Conservation (phyloP, 2,888 invertebrate genomes). For the Gymnoscelis rufifasciata region DNA sequence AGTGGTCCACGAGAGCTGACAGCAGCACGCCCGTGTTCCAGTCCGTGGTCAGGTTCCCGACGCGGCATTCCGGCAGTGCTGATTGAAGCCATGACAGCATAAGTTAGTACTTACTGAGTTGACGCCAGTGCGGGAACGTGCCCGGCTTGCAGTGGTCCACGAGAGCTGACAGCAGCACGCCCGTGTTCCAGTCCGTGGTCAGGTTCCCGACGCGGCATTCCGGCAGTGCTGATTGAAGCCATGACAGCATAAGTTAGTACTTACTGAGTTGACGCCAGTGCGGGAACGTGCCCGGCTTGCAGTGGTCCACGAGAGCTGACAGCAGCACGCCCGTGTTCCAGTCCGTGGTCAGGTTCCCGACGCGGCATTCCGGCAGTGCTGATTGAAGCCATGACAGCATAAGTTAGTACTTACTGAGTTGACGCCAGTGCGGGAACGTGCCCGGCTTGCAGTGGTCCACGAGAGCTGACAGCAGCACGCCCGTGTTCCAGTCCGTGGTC, state of each 20-base stretch:
- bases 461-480: conserved; percentile 92
- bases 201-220: conserved; percentile 93
- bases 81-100: no score
- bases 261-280: conserved; percentile 89
- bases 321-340: conserved; percentile 98
- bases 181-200: conserved; percentile 99
- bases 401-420: conserved; percentile 82
- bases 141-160: conserved; percentile 97
- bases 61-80: conserved; percentile 90
- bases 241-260: no score
- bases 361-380: conserved; percentile 90
- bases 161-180: conserved; percentile 92
- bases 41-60: conserved; percentile 95
- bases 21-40: conserved; percentile 98
- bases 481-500: conserved; percentile 99
- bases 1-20: conserved; percentile 95
- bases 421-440: conserved; percentile 90
- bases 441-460: conserved; percentile 97
- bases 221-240: conserved; percentile 91
- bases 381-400: no score
- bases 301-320: conserved; percentile 95
- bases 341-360: conserved; percentile 95
- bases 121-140: conserved; percentile 90
- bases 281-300: conserved; percentile 92
- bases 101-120: conserved; percentile 82